Conservation (phyloP, 1,140 invertebrate genomes). For the Drosophila willistoni region DNA sequence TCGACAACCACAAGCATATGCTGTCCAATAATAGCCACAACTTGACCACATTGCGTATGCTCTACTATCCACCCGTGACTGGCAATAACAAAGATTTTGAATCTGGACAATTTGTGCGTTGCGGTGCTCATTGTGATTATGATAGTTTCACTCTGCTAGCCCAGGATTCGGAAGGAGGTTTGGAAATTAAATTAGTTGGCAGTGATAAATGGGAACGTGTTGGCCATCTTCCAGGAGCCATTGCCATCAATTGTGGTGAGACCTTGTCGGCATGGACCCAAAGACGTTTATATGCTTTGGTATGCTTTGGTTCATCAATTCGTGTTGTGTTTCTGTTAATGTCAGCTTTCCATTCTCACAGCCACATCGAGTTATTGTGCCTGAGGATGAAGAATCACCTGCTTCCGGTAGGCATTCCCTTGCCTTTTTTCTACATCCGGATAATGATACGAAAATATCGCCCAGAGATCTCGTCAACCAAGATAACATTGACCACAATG, state of each 20-base stretch:
- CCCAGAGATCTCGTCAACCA: constrained; percentile 78
- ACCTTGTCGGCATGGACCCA: constrained; percentile 90
- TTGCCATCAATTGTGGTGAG: constrained; percentile 91
- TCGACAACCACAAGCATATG: constrained; percentile 86
- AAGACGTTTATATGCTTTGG: constrained; percentile 88
- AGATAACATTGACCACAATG: constrained; percentile 48
- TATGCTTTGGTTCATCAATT: constrained; percentile 72
- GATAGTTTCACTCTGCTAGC: constrained; percentile 90
- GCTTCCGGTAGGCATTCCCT: constrained; percentile 88
- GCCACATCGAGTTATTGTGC: constrained; percentile 89
- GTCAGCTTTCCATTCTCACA: constrained; percentile 49
- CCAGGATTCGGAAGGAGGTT: constrained; percentile 87
- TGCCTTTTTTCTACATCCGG: constrained; percentile 90
- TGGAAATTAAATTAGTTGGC: constrained; percentile 86
- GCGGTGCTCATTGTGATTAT: constrained; percentile 89
- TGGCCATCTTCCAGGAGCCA: constrained; percentile 90
- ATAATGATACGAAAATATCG: constrained; percentile 85
- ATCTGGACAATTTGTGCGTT: constrained; percentile 85
- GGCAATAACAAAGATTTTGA: constrained; percentile 82
- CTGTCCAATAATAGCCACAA: constrained; percentile 85
- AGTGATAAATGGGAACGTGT: constrained; percentile 89
- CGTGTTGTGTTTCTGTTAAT: not conserved
- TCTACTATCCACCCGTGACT: constrained; percentile 87
- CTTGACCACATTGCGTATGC: constrained; percentile 86
- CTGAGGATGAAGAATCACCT: constrained; percentile 85